These are phyloP conservation scores for Drosophila prolongata DNA, from an alignment of 2,888 invertebrate species.

Conservation along the genomic window DNA sequence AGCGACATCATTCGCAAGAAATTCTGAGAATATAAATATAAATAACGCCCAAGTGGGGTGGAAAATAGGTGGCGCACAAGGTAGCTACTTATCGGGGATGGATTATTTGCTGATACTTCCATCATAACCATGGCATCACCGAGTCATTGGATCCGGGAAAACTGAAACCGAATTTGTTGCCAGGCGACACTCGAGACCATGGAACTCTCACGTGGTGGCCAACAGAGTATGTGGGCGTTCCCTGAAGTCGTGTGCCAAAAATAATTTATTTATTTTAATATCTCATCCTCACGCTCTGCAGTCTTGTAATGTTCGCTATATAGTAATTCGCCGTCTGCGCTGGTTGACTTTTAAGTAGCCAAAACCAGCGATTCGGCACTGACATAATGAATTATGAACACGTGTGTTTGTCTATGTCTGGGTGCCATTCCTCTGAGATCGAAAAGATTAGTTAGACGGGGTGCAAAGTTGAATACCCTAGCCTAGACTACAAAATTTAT, in stretches of 20 bases:
- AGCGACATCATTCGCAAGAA: slow-evolving; percentile 59
- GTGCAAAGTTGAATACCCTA: slow-evolving; percentile 31
- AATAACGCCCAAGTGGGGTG: slow-evolving; percentile 10
- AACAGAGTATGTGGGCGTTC: slow-evolving; percentile 19
- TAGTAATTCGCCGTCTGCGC: slow-evolving; percentile 24
- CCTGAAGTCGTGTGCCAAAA: slow-evolving; percentile 64
- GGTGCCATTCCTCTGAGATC: slow-evolving; percentile 9
- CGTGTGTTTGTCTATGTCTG: slow-evolving; percentile 13
- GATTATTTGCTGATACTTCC: slow-evolving; percentile 41
- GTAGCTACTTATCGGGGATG: slow-evolving; percentile 32
- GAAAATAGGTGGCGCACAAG: not conserved
- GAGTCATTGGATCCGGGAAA: slow-evolving; percentile 36
- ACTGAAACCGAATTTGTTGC: slow-evolving; percentile 50
- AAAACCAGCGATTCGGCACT: slow-evolving; percentile 13
- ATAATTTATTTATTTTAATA: slow-evolving; percentile 57
- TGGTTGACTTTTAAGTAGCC: slow-evolving; percentile 37
- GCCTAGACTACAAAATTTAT: slow-evolving; percentile 5
- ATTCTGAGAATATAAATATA: slow-evolving; percentile 54
- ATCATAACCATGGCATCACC: slow-evolving; percentile 49
- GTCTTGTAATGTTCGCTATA: slow-evolving; percentile 33
- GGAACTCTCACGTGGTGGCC: slow-evolving; percentile 46
- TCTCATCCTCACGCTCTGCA: slow-evolving; percentile 15
- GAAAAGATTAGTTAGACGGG: not conserved
- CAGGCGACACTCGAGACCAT: slow-evolving; percentile 44
- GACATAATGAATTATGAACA: slow-evolving; percentile 43